These are phyloP conservation scores for Orchestia grillus DNA, from an alignment of 1,140 invertebrate genomes.

Conservation along the genomic window DNA sequence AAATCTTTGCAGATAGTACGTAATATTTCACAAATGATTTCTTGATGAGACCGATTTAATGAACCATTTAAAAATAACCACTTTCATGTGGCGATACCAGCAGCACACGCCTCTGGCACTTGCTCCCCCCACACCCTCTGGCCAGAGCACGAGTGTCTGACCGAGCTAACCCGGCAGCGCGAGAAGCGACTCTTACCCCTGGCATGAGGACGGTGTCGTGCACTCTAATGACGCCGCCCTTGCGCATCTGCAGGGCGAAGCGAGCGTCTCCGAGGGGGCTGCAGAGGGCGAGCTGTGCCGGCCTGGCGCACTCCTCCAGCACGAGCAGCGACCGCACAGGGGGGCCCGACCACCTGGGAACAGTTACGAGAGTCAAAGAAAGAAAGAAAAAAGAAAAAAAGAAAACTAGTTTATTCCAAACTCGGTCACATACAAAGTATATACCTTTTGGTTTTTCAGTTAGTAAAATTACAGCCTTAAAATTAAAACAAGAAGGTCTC, in stretches of 20 bases:
- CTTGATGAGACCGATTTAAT: too few species aligned
- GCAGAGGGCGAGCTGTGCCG: slow-evolving; percentile 90
- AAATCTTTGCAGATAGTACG: too few species aligned
- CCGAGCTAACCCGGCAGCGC: too few species aligned
- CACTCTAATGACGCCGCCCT: slow-evolving; percentile 89
- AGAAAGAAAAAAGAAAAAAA: too few species aligned
- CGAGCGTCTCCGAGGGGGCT: slow-evolving; percentile 88
- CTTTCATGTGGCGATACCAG: background rate
- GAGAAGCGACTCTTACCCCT: slow-evolving; percentile 75
- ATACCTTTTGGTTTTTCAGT: too few species aligned
- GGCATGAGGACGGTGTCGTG: slow-evolving; percentile 91
- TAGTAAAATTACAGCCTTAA: too few species aligned
- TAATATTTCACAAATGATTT: too few species aligned
- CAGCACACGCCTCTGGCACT: background rate
- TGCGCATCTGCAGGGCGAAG: slow-evolving; percentile 86
- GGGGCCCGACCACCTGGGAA: slow-evolving; percentile 75
- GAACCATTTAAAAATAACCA: too few species aligned
- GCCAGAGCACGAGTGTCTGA: background rate
- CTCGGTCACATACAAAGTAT: too few species aligned
- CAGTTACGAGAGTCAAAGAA: too few species aligned
- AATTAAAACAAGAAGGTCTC: too few species aligned
- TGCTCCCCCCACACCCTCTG: background rate
- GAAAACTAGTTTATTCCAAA: too few species aligned
- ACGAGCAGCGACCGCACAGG: slow-evolving; percentile 81
- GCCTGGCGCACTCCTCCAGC: slow-evolving; percentile 88